Evolutionary conservation across 2,113 vertebrate genomes (phyloP).

Genomic region (Marcusenius ussheri): DNA sequence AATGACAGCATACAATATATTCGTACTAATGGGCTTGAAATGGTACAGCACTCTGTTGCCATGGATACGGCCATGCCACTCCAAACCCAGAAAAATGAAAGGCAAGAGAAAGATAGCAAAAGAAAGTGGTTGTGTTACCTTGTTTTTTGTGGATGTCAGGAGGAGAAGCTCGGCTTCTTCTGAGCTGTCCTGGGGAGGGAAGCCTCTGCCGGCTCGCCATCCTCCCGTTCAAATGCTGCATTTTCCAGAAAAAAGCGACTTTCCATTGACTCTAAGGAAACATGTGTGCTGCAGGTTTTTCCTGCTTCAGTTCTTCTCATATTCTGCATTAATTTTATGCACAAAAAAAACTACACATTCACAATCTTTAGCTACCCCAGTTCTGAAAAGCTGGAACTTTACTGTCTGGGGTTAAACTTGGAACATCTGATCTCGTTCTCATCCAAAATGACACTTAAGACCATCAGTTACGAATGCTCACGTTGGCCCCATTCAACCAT

Average conservation of each 20-base stretch:
- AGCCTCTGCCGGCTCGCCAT: neutral
- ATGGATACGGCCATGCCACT: constrained; percentile 1
- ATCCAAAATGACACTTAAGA: neutral
- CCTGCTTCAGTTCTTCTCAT: neutral
- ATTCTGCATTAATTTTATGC: neutral
- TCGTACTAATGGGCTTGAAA: neutral
- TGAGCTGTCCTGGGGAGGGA: neutral
- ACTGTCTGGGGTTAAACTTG: neutral
- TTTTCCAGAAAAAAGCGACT: neutral
- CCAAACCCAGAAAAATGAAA: neutral
- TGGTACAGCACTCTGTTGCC: constrained; percentile 7
- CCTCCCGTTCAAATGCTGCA: neutral
- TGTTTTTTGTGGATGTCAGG: neutral
- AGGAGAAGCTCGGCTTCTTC: neutral
- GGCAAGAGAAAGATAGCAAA: neutral
- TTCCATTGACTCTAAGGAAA: neutral
- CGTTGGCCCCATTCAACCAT: neutral
- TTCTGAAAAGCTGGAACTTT: neutral
- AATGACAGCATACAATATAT: neutral
- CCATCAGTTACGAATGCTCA: neutral
- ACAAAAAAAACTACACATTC: neutral
- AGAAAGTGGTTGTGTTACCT: neutral
- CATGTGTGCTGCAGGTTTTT: neutral
- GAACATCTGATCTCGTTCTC: constrained; percentile 1
- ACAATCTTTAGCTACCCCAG: neutral